Percentiles rank a stretch among this genome's conserved stretches.
Conservation (phyloP, 1,140 invertebrate species). For the Dendroctonus valens region DNA sequence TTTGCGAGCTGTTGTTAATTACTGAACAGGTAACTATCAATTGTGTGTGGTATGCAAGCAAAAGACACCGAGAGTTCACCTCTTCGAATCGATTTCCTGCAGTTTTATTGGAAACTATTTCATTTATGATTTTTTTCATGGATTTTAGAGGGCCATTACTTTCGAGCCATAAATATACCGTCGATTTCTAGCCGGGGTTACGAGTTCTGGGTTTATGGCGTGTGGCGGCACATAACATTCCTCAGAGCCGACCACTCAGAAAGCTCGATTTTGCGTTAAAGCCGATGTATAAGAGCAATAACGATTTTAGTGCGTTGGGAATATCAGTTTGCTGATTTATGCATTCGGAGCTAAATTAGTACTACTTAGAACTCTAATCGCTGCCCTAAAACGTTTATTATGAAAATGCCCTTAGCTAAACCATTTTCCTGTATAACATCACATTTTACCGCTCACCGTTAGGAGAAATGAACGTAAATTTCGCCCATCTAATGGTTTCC, state of each 20-base stretch:
- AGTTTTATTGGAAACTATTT: not conserved
- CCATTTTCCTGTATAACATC: too few species aligned
- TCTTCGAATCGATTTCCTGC: constrained; percentile 3
- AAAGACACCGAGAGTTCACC: not conserved
- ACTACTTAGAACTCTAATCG: too few species aligned
- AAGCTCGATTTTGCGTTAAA: constrained; percentile 7
- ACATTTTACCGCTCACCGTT: too few species aligned
- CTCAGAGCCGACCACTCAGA: constrained; percentile 6
- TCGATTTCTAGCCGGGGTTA: constrained; percentile 2
- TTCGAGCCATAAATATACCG: constrained; percentile 10
- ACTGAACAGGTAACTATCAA: too few species aligned
- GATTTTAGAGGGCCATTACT: constrained; percentile 12
- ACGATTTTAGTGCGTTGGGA: constrained; percentile 3
- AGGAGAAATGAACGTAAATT: too few species aligned
- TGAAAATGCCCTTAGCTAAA: too few species aligned
- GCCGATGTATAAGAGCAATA: not conserved
- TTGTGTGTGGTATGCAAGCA: too few species aligned
- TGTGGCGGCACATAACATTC: constrained; percentile 11
- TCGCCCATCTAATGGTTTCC: too few species aligned
- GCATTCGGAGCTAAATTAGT: too few species aligned
- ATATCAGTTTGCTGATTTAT: too few species aligned
- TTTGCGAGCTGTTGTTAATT: too few species aligned
- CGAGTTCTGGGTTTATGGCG: constrained; percentile 6
- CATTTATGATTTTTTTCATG: constrained; percentile 7
- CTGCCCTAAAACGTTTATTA: too few species aligned